Conservation (phyloP, 2,888 invertebrate species). For the Oxytorus armatus region DNA sequence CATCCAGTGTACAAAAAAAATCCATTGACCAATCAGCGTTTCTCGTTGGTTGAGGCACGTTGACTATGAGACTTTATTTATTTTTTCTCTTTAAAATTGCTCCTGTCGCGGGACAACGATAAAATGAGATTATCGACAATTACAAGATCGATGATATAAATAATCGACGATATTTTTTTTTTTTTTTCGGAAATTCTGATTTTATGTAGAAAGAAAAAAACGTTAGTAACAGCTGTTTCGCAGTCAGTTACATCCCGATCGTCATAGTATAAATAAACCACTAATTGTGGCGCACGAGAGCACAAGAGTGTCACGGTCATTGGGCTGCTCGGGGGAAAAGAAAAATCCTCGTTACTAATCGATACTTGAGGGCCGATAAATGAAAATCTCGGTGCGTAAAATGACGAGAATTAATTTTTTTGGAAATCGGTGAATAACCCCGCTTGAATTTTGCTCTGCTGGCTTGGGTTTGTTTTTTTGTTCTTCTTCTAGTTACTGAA, state of each 20-base stretch:
- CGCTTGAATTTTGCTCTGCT: neutral
- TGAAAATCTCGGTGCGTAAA: slow-evolving; percentile 7
- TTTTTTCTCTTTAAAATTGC: slow-evolving; percentile 21
- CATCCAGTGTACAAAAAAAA: slow-evolving; percentile 22
- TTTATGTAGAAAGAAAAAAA: no score
- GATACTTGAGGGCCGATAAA: slow-evolving; percentile 2
- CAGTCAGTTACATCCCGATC: slow-evolving; percentile 45
- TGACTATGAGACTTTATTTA: neutral
- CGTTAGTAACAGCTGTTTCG: slow-evolving; percentile 18
- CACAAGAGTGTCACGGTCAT: neutral
- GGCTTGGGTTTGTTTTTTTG: slow-evolving; percentile 7
- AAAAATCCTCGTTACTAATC: neutral
- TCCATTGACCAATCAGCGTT: neutral
- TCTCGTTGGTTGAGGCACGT: neutral
- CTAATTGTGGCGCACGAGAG: slow-evolving; percentile 17
- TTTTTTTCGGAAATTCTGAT: no score
- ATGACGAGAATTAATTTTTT: neutral
- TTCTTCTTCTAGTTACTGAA: slow-evolving; percentile 33
- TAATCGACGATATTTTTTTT: no score
- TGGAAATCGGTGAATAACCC: neutral
- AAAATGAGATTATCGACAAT: slow-evolving; percentile 34
- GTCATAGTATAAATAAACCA: slow-evolving; percentile 48
- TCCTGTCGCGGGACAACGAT: slow-evolving; percentile 10
- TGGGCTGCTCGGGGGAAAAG: no score
- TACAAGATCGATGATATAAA: slow-evolving; percentile 27